Conservation (phyloP, 2,113 vertebrate genomes). For the Myiagra hebetior region DNA sequence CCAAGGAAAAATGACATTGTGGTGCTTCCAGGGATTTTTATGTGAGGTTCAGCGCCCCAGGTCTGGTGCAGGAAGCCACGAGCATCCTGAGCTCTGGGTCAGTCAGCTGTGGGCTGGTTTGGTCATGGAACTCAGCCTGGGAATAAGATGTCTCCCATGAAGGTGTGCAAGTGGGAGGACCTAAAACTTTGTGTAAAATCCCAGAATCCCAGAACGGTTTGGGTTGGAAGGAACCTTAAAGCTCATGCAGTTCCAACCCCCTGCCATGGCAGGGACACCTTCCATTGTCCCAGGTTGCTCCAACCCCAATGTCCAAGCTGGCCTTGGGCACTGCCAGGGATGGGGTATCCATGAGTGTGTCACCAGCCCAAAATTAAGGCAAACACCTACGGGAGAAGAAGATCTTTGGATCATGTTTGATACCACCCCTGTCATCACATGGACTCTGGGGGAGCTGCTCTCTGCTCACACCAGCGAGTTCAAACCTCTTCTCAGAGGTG, state of each 20-base stretch:
- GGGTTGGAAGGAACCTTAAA: neutral
- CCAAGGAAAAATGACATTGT: neutral
- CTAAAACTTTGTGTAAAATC: neutral
- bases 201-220: neutral
- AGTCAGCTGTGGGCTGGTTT: neutral
- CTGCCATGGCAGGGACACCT: neutral
- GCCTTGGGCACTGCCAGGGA: neutral
- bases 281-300: neutral
- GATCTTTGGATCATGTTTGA: neutral
- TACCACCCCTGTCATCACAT: neutral
- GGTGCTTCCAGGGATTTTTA: neutral
- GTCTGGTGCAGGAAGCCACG: neutral
- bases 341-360: fast-evolving
- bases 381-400: neutral
- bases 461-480: neutral
- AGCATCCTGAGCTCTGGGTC: neutral
- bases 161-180: neutral
- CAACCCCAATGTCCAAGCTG: neutral
- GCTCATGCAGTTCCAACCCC: neutral
- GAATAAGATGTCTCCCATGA: neutral
- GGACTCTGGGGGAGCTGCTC: neutral
- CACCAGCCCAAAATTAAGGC: neutral
- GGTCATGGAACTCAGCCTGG: neutral
- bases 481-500: neutral
- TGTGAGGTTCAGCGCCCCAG: neutral